Base-by-base conservation (phyloP, 1,140 invertebrate genomes). In the Drosophila parabipectinata region DNA sequence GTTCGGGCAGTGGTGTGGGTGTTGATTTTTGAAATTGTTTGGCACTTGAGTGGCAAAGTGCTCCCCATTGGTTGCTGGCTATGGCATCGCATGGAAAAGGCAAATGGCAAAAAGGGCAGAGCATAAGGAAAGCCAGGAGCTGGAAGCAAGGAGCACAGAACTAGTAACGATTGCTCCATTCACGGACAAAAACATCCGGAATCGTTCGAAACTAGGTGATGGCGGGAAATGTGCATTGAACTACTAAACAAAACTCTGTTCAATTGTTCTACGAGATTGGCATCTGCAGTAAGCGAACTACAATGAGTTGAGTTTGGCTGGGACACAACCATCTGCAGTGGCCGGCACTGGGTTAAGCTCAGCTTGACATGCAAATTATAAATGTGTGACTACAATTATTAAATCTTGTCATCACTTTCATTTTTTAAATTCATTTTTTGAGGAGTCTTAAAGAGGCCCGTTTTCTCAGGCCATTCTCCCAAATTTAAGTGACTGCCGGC, bases 21-120 rank as follows among this genome's bases (percentile, higher is more conserved):
- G 81, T 87, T 85, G 81, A 85, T 85, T 85, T 84, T 85, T 85
- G 82, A 85, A 85, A 87, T 87, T 85, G 77, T 81, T 87, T 87
- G 82, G 82, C 82, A 87, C 78, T 85, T 87, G 82, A 85, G 73
- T 81, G 59, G 63, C 82, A 71, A 85, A 85, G 68, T 85, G 81
- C 57, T 66, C 82, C 82, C 81, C 50, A 67, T 79, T 77, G 81
- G 53, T 55, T 50, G 34, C 53, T 62, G 59, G 45, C 74, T 57
- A 60, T 50, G 74, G 34, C 50, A 63, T 63, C 47, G n/a, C 59
- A 32, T 30, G 48, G 56, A 73, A 61, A 73, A 60, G 62, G 54
- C 69, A 59, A 72, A 72, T 72, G 32, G 53, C 61, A 66, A 9
- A 28, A 6, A 24, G 45, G 14, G 30, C 60, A 44, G 34, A 64